Evolutionary conservation across 1,140 invertebrate genomes (phyloP).

Genomic region (Diprion similis): DNA sequence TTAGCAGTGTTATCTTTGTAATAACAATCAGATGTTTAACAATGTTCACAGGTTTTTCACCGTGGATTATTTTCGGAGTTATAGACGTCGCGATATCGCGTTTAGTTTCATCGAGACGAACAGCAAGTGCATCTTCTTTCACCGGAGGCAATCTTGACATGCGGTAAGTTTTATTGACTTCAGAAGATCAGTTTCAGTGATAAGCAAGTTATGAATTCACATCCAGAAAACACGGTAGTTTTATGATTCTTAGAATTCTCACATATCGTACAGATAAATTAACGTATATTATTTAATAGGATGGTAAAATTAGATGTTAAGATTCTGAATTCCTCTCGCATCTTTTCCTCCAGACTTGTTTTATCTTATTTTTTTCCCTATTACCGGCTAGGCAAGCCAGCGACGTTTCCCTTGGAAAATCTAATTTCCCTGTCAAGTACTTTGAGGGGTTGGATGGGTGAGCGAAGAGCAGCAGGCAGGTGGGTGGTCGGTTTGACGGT

Average conservation of each 20-base stretch:
- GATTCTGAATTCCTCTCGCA: conserved; percentile 8
- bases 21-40: no score
- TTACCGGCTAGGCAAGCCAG: conserved; percentile 26
- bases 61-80: no score
- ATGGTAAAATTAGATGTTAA: conserved; percentile 10
- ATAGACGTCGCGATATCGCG: no score
- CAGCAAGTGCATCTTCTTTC: no score
- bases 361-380: neutral
- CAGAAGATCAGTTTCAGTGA: no score
- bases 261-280: conserved; percentile 5
- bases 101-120: no score
- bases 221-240: no score
- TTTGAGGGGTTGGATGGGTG: conserved; percentile 23
- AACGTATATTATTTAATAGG: neutral
- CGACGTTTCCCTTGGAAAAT: conserved; percentile 39
- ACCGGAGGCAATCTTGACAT: no score
- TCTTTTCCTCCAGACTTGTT: neutral
- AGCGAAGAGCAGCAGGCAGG: conserved; percentile 9
- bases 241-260: neutral
- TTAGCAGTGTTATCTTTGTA: no score
- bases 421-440: conserved; percentile 38
- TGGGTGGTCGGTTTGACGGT: conserved; percentile 21
- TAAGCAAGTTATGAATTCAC: no score
- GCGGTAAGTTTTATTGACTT: no score
- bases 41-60: no score